Evolutionary conservation across 2,888 invertebrate genomes (phyloP).

Genomic region (Trachelus iudaicus): DNA sequence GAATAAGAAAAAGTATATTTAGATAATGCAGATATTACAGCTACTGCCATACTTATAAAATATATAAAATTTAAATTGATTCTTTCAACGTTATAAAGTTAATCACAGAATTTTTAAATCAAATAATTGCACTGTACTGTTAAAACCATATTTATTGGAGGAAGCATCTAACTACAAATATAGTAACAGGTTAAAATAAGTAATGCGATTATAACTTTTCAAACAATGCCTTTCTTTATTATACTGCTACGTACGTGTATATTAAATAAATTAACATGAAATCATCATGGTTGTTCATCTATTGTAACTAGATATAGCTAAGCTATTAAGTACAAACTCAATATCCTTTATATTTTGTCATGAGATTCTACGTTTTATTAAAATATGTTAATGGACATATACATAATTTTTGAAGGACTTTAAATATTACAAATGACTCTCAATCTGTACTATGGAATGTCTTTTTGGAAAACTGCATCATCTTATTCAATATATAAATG

Average conservation of each 20-base stretch:
- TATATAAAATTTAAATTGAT: not conserved
- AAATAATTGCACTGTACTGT: not conserved
- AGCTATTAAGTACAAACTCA: not conserved
- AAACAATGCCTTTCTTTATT: not conserved
- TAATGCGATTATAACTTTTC: not conserved
- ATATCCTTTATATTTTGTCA: not conserved
- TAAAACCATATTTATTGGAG: not conserved
- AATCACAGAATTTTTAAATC: not conserved
- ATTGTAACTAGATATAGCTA: not conserved
- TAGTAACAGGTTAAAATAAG: not conserved
- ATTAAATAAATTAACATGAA: not conserved
- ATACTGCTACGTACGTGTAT: not conserved
- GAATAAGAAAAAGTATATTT: not conserved
- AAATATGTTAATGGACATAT: not conserved
- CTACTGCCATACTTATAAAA: not conserved
- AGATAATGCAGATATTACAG: not conserved
- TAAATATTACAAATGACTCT: not conserved
- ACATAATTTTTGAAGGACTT: not conserved
- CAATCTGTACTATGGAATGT: not conserved
- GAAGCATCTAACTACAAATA: not conserved
- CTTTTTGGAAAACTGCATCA: not conserved
- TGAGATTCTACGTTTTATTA: not conserved
- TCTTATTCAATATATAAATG: not conserved
- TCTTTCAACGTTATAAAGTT: not conserved
- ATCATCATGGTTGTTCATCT: not conserved